Conservation (phyloP, 2,888 invertebrate genomes). For the Drosophila subsilvestris region DNA sequence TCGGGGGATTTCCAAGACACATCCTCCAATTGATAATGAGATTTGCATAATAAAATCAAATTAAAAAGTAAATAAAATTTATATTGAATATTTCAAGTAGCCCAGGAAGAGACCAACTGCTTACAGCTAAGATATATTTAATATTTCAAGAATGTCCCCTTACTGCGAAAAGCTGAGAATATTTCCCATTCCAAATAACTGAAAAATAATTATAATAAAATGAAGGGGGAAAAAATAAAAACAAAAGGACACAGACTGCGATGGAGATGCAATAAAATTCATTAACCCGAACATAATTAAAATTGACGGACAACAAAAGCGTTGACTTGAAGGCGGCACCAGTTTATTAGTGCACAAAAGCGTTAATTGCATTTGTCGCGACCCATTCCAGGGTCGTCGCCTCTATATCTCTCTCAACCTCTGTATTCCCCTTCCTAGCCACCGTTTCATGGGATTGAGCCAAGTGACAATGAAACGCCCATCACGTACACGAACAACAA, state of each 20-base stretch:
- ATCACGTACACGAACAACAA: slow-evolving; percentile 33
- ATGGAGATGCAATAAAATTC: slow-evolving; percentile 42
- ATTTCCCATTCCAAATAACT: neutral
- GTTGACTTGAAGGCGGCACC: slow-evolving; percentile 11
- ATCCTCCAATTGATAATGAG: too few relatives aligned
- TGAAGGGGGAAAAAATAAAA: neutral
- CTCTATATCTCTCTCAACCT: neutral
- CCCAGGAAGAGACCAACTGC: too few relatives aligned
- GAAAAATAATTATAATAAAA: slow-evolving; percentile 23
- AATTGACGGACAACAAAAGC: slow-evolving; percentile 40
- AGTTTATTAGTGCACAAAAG: slow-evolving; percentile 44
- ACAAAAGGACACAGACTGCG: neutral
- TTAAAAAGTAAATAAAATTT: too few relatives aligned
- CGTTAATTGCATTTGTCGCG: slow-evolving; percentile 38
- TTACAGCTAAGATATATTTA: neutral
- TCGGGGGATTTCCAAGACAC: too few relatives aligned
- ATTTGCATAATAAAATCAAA: too few relatives aligned
- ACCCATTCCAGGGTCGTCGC: neutral
- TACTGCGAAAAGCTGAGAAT: neutral
- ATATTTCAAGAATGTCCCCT: neutral
- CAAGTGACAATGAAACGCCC: slow-evolving; percentile 13
- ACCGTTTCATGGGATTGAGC: neutral
- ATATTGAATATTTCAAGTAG: too few relatives aligned
- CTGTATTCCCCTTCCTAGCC: neutral
- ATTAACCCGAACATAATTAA: slow-evolving; percentile 59